These are phyloP conservation scores for Grallaria varia DNA, from an alignment of 2,113 vertebrate genomes.

Conservation along the genomic window DNA sequence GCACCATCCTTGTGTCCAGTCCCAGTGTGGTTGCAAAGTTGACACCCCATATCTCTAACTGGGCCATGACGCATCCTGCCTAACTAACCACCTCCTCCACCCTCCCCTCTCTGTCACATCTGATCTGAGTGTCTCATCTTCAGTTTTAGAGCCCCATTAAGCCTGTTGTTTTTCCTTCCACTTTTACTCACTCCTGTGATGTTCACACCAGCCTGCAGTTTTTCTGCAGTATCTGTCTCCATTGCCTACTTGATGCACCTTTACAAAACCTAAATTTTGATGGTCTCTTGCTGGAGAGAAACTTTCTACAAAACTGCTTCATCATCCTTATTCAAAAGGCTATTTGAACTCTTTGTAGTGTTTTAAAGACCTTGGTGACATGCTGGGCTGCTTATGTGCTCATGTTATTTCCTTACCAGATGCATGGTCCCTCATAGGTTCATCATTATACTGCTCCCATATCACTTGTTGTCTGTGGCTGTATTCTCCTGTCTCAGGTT, in stretches of 20 bases:
- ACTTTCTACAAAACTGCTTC: background rate
- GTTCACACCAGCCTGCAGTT: background rate
- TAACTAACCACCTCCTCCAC: background rate
- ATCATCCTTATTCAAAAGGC: background rate
- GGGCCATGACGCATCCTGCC: background rate
- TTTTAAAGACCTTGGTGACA: background rate
- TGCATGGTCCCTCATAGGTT: fast-evolving
- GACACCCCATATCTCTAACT: background rate
- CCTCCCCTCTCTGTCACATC: background rate
- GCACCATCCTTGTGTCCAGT: background rate
- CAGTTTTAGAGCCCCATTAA: background rate
- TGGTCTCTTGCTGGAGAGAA: background rate
- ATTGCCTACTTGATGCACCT: background rate
- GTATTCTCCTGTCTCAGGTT: background rate
- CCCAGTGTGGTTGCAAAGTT: background rate
- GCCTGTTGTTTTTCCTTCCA: background rate
- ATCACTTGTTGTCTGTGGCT: background rate
- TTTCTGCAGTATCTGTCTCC: background rate
- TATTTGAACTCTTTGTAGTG: background rate
- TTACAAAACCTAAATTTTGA: background rate
- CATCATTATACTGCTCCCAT: fast-evolving
- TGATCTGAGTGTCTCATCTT: background rate
- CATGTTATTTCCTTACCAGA: background rate
- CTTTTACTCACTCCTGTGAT: background rate
- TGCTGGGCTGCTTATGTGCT: background rate